These are phyloP conservation scores for Serranochromis macrocephalus DNA, from an alignment of 2,113 vertebrate species.

Conservation along the genomic window DNA sequence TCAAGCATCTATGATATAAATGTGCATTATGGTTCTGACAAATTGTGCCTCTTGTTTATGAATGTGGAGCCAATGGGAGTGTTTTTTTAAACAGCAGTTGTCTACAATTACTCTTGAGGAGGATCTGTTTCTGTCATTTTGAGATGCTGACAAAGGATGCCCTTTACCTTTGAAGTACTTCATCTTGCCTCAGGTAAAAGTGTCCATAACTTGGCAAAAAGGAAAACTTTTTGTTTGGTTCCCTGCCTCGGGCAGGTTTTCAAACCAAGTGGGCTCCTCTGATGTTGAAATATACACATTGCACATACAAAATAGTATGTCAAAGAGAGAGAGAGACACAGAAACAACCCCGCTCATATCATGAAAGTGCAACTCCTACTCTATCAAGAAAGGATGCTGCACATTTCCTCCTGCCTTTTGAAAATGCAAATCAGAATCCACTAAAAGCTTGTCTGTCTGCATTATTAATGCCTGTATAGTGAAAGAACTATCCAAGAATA, in stretches of 20 bases:
- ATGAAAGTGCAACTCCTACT: slow-evolving; percentile 20
- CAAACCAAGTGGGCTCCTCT: slow-evolving; percentile 27
- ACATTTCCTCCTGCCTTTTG: slow-evolving; percentile 42
- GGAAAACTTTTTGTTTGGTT: slow-evolving; percentile 61
- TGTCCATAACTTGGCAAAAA: slow-evolving; percentile 50
- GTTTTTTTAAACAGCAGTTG: slow-evolving; percentile 9
- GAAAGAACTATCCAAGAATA: slow-evolving; percentile 9
- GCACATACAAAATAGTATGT: slow-evolving; percentile 40
- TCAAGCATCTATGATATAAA: not conserved
- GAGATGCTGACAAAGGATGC: slow-evolving; percentile 54
- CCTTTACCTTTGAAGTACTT: slow-evolving; percentile 59
- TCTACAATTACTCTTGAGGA: slow-evolving; percentile 37
- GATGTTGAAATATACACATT: slow-evolving; percentile 45
- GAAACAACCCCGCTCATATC: slow-evolving; percentile 19
- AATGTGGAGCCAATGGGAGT: slow-evolving; percentile 1
- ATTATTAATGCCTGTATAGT: slow-evolving; percentile 63
- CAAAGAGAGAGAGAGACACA: not conserved
- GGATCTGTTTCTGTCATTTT: slow-evolving; percentile 37
- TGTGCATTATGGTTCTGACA: not conserved
- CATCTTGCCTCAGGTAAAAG: slow-evolving; percentile 61
- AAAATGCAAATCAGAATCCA: slow-evolving; percentile 57
- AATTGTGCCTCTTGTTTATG: not conserved
- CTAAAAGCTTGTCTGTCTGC: slow-evolving; percentile 49
- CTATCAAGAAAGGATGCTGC: slow-evolving; percentile 13
- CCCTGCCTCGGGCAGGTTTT: slow-evolving; percentile 43